Evolutionary conservation across 2,888 invertebrate genomes (phyloP).

Genomic region (Listrodromus nycthemerus): DNA sequence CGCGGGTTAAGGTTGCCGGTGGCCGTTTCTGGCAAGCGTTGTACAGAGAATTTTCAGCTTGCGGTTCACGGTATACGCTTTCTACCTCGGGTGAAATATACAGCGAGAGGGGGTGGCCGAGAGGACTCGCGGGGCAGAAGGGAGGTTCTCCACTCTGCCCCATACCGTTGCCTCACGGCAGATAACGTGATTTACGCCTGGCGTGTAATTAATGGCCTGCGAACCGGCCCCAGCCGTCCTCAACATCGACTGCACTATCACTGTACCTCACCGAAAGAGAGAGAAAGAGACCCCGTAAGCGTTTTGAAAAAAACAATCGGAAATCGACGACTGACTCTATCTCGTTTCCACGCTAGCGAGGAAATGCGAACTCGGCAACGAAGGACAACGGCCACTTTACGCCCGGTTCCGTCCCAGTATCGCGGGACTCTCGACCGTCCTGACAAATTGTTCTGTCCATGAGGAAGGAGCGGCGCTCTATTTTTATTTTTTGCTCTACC

Average conservation of each 20-base stretch:
- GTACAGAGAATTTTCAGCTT: slow-evolving; percentile 45
- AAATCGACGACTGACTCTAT: slow-evolving; percentile 78
- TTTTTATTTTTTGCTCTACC: background rate
- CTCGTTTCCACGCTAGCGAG: slow-evolving; percentile 28
- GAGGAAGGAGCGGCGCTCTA: slow-evolving; percentile 38
- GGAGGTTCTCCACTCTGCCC: slow-evolving; percentile 27
- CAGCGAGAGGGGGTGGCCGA: slow-evolving; percentile 53
- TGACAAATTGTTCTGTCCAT: slow-evolving; percentile 74
- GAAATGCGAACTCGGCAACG: slow-evolving; percentile 46
- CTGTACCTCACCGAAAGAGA: background rate
- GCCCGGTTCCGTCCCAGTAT: slow-evolving; percentile 69
- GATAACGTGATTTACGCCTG: slow-evolving; percentile 82
- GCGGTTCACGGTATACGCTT: slow-evolving; percentile 31
- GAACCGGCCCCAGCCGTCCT: slow-evolving; percentile 67
- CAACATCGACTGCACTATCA: background rate
- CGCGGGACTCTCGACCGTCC: slow-evolving; percentile 49
- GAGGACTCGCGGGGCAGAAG: slow-evolving; percentile 26
- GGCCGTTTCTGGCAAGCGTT: slow-evolving; percentile 72
- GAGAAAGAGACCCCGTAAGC: slow-evolving; percentile 31
- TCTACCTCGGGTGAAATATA: slow-evolving; percentile 61
- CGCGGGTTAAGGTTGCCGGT: slow-evolving; percentile 78
- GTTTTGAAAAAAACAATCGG: slow-evolving; percentile 78
- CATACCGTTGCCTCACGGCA: slow-evolving; percentile 66
- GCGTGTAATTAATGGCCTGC: slow-evolving; percentile 81
- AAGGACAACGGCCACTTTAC: slow-evolving; percentile 53